A percentile compares a stretch with the other conserved stretches of the same genome.
phyloP scores from a whole-genome alignment of 1,140 invertebrate genomes.

The Phymastichus coffea region DNA sequence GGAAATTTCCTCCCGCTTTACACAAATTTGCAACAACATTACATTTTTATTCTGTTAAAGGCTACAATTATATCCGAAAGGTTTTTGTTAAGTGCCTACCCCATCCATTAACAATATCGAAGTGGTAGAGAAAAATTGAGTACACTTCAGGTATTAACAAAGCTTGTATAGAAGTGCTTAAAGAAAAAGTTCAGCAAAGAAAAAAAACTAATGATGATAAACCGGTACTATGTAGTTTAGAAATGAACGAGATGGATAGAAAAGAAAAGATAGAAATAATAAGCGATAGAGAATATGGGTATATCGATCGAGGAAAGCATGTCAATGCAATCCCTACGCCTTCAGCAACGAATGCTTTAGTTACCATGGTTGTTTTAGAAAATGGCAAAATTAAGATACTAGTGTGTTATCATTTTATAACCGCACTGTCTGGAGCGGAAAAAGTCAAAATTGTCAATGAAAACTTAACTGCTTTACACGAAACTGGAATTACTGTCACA shows the following conservation, averaged over 20 bases:
- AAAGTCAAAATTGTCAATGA: constrained; percentile 6
- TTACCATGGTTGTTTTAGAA: constrained; percentile 22
- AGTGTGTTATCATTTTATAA: constrained; percentile 21
- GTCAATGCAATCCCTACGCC: neutral
- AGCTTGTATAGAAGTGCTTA: neutral
- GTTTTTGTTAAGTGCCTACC: constrained; percentile 1
- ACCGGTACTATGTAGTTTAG: neutral
- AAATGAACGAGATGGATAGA: constrained; percentile 1
- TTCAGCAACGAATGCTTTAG: constrained; percentile 15
- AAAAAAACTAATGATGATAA: neutral
- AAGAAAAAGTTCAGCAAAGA: neutral
- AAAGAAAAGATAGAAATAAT: neutral
- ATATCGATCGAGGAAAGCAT: neutral
- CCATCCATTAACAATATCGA: neutral
- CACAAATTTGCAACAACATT: neutral
- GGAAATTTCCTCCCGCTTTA: neutral
- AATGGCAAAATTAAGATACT: constrained; percentile 26
- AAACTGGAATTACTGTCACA: constrained; percentile 18
- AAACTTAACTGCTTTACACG: constrained; percentile 11
- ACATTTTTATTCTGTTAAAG: constrained; percentile 7
- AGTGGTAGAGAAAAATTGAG: constrained; percentile 1
- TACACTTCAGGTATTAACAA: neutral
- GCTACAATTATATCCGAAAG: constrained; percentile 12
- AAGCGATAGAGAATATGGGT: neutral
- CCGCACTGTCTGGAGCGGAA: constrained; percentile 11